These are phyloP conservation scores for Nasonia oneida DNA, from an alignment of 2,888 invertebrate species.

Conservation along the genomic window DNA sequence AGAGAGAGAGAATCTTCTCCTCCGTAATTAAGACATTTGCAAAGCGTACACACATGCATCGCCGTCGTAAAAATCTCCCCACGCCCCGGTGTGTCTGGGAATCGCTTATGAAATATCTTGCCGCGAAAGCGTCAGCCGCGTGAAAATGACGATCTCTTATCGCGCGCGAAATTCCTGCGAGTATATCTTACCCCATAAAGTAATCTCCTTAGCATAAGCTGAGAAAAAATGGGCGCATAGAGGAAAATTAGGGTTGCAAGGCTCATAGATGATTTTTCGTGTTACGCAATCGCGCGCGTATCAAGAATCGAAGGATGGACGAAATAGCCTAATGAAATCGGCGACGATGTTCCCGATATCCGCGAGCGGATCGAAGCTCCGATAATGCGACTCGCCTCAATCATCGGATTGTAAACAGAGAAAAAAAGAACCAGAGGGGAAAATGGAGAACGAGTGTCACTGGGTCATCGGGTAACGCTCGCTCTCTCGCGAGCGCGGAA, in stretches of 20 bases:
- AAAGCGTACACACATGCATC: constrained; percentile 12
- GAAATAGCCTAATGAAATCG: not conserved
- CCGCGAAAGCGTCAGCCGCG: not conserved
- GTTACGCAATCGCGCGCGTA: not conserved
- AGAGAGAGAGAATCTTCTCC: not conserved
- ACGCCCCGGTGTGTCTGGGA: not conserved
- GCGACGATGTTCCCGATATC: constrained; percentile 10
- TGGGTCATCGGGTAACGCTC: constrained; percentile 67
- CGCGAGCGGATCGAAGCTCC: not conserved
- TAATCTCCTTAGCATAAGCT: constrained; percentile 10
- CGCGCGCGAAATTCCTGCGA: not conserved
- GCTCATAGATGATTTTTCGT: not conserved
- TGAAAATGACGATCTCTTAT: constrained; percentile 17
- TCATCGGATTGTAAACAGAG: not conserved
- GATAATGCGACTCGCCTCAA: not conserved
- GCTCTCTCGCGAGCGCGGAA: not conserved
- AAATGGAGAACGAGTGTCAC: constrained; percentile 22
- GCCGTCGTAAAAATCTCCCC: constrained; percentile 27
- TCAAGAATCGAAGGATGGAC: not conserved
- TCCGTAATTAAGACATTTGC: constrained; percentile 38
- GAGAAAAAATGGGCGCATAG: not conserved
- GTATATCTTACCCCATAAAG: not conserved
- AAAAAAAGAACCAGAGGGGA: not conserved
- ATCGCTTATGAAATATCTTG: constrained; percentile 30
- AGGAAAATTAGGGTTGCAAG: not conserved